Base-by-base conservation (phyloP, 2,888 invertebrate genomes). In the Neoaliturus tenellus region DNA sequence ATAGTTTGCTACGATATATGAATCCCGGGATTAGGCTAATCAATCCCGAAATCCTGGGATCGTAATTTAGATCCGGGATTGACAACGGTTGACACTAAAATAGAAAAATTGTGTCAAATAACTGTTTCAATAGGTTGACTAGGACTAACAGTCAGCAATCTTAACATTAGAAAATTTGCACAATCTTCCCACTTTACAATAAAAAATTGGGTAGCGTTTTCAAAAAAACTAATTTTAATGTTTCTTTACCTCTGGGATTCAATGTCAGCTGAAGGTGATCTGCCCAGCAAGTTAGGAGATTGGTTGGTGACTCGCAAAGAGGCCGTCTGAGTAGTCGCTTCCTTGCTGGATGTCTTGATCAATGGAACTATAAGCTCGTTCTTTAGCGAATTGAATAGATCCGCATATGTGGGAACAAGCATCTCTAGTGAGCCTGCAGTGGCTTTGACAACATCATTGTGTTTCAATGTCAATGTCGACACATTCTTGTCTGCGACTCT, bases 281-380 rank as follows among this genome's bases (percentile, higher is more conserved):
- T 31, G 12, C 78, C 78, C 25, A 78, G 35, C 20, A 78, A 48
- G 20, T 78, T 78, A 20, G 71, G 71, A 44, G 73, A 88, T 3
- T 88, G 87, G 67, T 84, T 62, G 8, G 81, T 5, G 0, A 39
- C 67, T 0, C 81, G 39, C 17, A 81, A 88, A 91, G 91, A 89
- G 83, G 89, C 88, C 35, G 92, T 92, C 86, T 92, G 91, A 41
- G 93, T 93, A 87, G 93, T 92, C 0, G 91, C 91, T 69, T 85
- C 85, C 92, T 10, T 91, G 87, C 20, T 89, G 90, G 14, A 67
- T 87, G 1, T 90, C 90, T 0, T 91, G 91, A 48, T 84, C 33
- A 95, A 92, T 69, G 94, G 93, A n/a, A 94, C 93, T 78, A 96
- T 91, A 0, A 96, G 90, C 86, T 95, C 94, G 81, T 92, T 92